Base-by-base conservation (phyloP, 1,140 invertebrate genomes). In the Drosophila biarmipes region DNA sequence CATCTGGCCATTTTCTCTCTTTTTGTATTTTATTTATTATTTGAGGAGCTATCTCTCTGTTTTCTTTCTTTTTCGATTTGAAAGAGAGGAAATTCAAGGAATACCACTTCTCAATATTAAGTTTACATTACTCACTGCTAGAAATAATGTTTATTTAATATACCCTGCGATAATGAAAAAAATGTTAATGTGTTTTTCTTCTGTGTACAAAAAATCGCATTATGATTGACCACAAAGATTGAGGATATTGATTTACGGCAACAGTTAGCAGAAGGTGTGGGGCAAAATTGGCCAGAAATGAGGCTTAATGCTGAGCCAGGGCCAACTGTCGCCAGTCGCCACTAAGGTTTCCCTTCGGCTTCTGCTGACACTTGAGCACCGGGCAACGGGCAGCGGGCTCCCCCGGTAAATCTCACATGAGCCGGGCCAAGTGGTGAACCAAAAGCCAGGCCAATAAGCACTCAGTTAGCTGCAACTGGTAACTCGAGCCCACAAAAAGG, bases 401-500 rank as follows among this genome's bases (percentile, higher is more conserved):
- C 53, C 46, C 51, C 42, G 46, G 43, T 73, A 74, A 64, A 63
- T 63, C 58, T 56, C 29, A 37, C 38, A 63, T 64, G 49, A 64
- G 54, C 40, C 68, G 31, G 27, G 62, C 69, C 52, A 48, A 54
- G 42, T 48, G 35, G 57, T 48, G 43, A 31, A 51, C 45, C 57
- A 45, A 73, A 62, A 67, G 66, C 58, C 54, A 66, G 68, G 42
- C 76, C 78, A 86, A 80, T 52, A 80, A 71, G 81, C 68, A 79
- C 46, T 73, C 67, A 72, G 72, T 82, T 64, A 84, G 76, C 66
- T 87, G 78, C 81, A 81, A 78, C 45, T 81, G 74, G 84, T 84
- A 87, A 87, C 76, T 52, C 61, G 59, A 87, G 52, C 58, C 73
- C 46, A 19, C 24, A 27, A 67, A 67, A 45, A 10, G 48, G 49